Conservation (phyloP, 2,888 invertebrate species). For the Xanthia icteritia region DNA sequence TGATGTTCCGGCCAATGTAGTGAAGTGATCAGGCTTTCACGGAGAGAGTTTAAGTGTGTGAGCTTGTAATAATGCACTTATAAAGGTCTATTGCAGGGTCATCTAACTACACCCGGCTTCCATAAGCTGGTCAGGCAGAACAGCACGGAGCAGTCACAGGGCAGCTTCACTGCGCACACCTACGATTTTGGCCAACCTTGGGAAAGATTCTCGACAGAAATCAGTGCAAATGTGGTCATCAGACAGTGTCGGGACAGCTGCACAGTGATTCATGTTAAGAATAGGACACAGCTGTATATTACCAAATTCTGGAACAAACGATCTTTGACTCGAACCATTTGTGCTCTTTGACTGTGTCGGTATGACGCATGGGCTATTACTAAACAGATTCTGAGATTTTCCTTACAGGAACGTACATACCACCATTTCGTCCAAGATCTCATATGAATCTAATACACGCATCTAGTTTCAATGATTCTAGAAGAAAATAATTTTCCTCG, state of each 20-base stretch:
- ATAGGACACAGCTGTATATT: slow-evolving; percentile 19
- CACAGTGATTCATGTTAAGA: slow-evolving; percentile 14
- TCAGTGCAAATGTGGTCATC: not conserved
- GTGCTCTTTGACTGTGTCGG: slow-evolving; percentile 1
- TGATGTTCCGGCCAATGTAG: slow-evolving; percentile 12
- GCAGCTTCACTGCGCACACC: not conserved
- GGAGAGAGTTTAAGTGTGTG: not conserved
- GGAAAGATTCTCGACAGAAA: not conserved
- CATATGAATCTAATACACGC: not conserved
- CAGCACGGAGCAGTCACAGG: not conserved
- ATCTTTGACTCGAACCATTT: slow-evolving; percentile 24
- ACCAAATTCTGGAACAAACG: slow-evolving; percentile 33
- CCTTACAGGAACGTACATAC: not conserved
- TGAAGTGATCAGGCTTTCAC: slow-evolving; percentile 3
- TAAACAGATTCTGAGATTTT: not conserved
- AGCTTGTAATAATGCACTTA: slow-evolving; percentile 15
- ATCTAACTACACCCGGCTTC: not conserved
- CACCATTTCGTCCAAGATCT: not conserved
- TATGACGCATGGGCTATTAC: slow-evolving; percentile 18
- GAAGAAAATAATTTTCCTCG: not conserved
- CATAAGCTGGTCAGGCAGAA: not conserved
- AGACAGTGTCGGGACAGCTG: slow-evolving; percentile 26
- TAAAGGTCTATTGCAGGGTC: not conserved
- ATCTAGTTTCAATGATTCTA: not conserved
- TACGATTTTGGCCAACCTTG: not conserved